Percentiles rank a stretch among this genome's conserved stretches.
These are phyloP conservation scores for Melanogrammus aeglefinus DNA, from an alignment of 2,797 vertebrate genomes.

Conservation along the genomic window DNA sequence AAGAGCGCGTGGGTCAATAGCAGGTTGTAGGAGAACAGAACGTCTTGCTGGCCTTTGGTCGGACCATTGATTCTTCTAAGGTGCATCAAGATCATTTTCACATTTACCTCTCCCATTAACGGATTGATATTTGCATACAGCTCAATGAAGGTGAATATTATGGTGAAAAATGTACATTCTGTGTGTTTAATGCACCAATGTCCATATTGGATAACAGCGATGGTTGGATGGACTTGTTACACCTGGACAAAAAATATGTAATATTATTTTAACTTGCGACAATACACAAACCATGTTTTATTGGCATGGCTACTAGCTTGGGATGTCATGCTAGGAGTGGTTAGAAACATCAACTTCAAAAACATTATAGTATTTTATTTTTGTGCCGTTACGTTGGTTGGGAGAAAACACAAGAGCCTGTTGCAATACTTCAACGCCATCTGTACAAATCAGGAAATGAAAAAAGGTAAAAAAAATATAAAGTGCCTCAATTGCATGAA, in stretches of 20 bases:
- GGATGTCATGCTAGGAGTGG: neutral
- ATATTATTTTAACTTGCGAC: neutral
- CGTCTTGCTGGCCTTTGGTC: neutral
- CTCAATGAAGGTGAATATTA: neutral
- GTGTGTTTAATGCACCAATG: neutral
- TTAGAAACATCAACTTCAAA: neutral
- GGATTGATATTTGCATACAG: conserved; percentile 4
- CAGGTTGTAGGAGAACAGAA: neutral
- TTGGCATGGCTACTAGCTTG: neutral
- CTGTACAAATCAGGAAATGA: neutral
- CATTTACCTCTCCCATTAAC: neutral
- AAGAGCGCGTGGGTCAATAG: neutral
- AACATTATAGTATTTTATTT: neutral
- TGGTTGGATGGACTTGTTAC: neutral
- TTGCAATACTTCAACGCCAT: neutral
- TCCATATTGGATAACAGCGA: neutral
- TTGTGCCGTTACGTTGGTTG: neutral
- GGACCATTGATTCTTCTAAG: neutral
- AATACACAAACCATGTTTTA: neutral
- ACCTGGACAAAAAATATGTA: neutral
- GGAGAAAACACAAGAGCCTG: neutral
- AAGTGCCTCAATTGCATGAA: neutral
- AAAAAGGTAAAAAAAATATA: neutral
- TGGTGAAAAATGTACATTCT: neutral
- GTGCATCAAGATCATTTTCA: neutral